Conservation (phyloP, 2,797 vertebrate species). For the Eupleurogrammus muticus region DNA sequence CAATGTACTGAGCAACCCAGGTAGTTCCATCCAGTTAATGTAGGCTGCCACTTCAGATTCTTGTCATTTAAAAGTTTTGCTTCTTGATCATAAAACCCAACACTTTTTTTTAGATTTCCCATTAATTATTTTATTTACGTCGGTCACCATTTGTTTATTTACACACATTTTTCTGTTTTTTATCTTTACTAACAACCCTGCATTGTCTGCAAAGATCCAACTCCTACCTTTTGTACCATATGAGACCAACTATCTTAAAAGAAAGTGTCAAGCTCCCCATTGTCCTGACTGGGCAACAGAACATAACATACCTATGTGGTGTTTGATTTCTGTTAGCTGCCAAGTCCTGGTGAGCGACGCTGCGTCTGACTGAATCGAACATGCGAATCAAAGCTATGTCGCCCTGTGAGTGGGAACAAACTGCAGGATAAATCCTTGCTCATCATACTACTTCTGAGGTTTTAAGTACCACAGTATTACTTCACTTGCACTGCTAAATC, state of each 20-base stretch:
- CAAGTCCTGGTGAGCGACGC: too few species aligned
- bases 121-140: constrained; percentile 15
- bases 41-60: constrained; percentile 17
- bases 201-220: neutral
- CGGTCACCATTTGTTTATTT: constrained; percentile 14
- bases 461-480: too few species aligned
- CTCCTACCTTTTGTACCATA: neutral
- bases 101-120: constrained; percentile 15
- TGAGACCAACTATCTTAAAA: neutral
- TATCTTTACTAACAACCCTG: neutral
- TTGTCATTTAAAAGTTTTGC: constrained; percentile 56
- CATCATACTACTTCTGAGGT: too few species aligned
- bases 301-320: constrained; percentile 9
- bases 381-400: too few species aligned
- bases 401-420: too few species aligned
- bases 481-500: too few species aligned
- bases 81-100: constrained; percentile 36
- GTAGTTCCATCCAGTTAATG: constrained; percentile 36
- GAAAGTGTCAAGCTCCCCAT: constrained; percentile 10
- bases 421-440: too few species aligned
- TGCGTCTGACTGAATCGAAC: too few species aligned
- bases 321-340: constrained; percentile 8
- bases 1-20: constrained; percentile 51
- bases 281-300: constrained; percentile 5
- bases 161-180: neutral